Evolutionary conservation across 2,797 vertebrate species (phyloP), one percentile per base, ranked within the genome.

Genomic region (Oophaga sylvatica): DNA sequence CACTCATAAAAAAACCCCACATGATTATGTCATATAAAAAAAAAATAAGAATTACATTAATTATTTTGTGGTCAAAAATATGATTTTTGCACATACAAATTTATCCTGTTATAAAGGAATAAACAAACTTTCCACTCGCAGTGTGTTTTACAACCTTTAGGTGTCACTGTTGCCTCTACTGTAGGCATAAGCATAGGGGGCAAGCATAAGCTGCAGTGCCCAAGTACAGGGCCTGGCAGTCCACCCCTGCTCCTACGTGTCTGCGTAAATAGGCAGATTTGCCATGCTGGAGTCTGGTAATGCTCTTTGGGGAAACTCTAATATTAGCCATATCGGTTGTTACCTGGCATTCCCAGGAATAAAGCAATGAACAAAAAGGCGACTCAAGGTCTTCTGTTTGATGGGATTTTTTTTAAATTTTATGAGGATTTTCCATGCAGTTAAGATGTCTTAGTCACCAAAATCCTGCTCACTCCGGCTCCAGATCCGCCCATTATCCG

Each of bases 401-500:
- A 6, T 73, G 41, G 8, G 35, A 73, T 73, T 73, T 73, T 73
- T 31, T 19, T 53, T 53, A 17, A 6, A 35, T 41, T 71, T 73
- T 45, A 73, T 48, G 70, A 20, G 70, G 41, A 45, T 48, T 73
- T 73, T 20, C 3, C 20, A 73, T 73, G 31, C 19, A 45, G 77
- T 29, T 60, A 80, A 62, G 19, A 20, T 4, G n/a, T 70, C 65
- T 70, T 53, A 31, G 65, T 83, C 67, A 71, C 48, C 31, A n/a
- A 71, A 35, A 56, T 82, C 81, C 48, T 7, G 17, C 67, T 70
- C 16, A 19, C 20, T 11, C 53, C 20, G 29, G 45, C 81, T 65
- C 31, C 62, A 68, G 90, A 89, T 90, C 85, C 89, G 73, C 90
- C 89, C 90, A 67, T 90, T 90, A 91, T 91, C 91, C 86, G 93